A percentile compares a stretch with the other conserved stretches of the same genome.
These are phyloP conservation scores for Istiophorus platypterus DNA, from an alignment of 2,113 vertebrate species.

Conservation along the genomic window DNA sequence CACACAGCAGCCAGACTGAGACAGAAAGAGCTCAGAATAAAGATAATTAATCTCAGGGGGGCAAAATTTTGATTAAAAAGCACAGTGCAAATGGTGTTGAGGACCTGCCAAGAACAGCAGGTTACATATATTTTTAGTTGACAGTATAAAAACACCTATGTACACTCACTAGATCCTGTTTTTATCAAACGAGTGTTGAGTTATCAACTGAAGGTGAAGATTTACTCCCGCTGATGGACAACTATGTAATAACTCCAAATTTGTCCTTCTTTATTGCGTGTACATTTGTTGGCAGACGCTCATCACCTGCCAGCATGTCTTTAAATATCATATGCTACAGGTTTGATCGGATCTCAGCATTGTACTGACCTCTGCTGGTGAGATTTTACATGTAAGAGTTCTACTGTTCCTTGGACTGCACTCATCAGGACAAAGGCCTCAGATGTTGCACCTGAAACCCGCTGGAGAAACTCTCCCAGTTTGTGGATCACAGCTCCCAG, in stretches of 20 bases:
- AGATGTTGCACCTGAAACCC: too few relatives aligned
- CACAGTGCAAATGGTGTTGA: neutral
- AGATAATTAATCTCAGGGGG: constrained; percentile 41
- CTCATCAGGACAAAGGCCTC: too few relatives aligned
- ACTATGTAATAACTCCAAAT: neutral
- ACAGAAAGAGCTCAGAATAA: neutral
- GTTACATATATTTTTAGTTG: neutral
- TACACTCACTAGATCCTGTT: neutral
- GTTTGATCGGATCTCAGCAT: neutral
- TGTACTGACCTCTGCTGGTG: constrained; percentile 67
- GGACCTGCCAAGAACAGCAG: neutral
- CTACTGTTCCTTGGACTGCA: too few relatives aligned
- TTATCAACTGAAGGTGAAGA: neutral
- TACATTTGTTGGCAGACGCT: neutral
- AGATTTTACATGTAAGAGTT: neutral
- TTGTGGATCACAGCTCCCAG: too few relatives aligned
- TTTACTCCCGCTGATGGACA: neutral
- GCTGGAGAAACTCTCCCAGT: too few relatives aligned
- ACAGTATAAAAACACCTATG: neutral
- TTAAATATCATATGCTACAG: neutral
- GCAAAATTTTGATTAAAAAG: neutral
- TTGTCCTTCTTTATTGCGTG: neutral
- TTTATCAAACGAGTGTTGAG: neutral
- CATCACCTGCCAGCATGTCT: neutral
- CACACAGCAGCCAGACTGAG: neutral